These are phyloP conservation scores for Porites lutea DNA, from an alignment of 64 coral and sea anemone genomes.

Conservation along the genomic window DNA sequence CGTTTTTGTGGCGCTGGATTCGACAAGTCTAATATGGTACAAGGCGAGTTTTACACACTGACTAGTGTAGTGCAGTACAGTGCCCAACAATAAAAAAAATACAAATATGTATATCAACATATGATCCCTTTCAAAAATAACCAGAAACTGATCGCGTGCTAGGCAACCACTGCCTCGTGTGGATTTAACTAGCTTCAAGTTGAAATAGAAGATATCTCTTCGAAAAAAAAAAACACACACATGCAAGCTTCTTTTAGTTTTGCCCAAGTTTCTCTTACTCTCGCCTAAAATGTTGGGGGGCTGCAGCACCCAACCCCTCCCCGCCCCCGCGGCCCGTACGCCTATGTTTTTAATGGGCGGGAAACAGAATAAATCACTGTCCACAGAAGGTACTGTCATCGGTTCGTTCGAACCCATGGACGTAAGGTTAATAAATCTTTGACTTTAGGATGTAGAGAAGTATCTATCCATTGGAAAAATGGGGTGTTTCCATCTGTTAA, in stretches of 20 bases:
- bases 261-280: too few relatives aligned
- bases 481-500: too few relatives aligned
- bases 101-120: neutral
- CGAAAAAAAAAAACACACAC: neutral
- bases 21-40: constrained; percentile 7
- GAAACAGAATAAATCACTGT: too few relatives aligned
- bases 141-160: neutral
- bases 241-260: neutral
- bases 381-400: too few relatives aligned
- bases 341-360: too few relatives aligned
- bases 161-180: neutral
- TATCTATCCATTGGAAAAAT: too few relatives aligned
- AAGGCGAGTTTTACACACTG: constrained; percentile 18
- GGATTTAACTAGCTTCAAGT: neutral
- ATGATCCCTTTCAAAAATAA: neutral
- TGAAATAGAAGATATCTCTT: neutral
- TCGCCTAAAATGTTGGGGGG: too few relatives aligned
- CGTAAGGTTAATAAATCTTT: too few relatives aligned
- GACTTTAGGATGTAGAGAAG: too few relatives aligned
- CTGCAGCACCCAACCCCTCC: too few relatives aligned
- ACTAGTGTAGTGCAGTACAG: neutral
- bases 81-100: neutral
- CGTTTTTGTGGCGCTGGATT: constrained; percentile 23
- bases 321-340: too few relatives aligned
- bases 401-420: too few relatives aligned